Evolutionary conservation across 1,140 invertebrate genomes (phyloP).

Genomic region (Probaryconus sp.): DNA sequence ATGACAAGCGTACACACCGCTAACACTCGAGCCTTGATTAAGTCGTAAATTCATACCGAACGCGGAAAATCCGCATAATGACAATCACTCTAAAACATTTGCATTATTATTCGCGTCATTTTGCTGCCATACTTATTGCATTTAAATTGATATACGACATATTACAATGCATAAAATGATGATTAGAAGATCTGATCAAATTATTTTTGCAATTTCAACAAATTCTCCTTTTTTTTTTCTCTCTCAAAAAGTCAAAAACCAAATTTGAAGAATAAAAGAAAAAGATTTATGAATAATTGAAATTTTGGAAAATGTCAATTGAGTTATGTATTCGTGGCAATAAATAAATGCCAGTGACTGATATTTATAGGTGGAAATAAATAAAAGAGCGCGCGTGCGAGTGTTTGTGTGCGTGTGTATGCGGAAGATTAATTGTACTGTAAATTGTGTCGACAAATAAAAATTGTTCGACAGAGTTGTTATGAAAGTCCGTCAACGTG

Average conservation of each 20-base stretch:
- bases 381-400: no score
- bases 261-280: no score
- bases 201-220: no score
- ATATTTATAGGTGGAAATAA: constrained; percentile 34
- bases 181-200: no score
- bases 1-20: constrained; percentile 19
- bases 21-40: constrained; percentile 19
- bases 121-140: background rate
- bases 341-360: no score
- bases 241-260: no score
- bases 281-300: no score
- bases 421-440: constrained; percentile 30
- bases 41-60: constrained; percentile 28
- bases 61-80: constrained; percentile 1
- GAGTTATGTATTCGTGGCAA: no score
- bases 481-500: constrained; percentile 43
- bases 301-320: no score
- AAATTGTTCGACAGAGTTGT: constrained; percentile 19
- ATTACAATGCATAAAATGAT: no score
- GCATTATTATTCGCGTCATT: constrained; percentile 7
- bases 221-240: no score
- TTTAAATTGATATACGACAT: background rate
- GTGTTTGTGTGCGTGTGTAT: no score
- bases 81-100: constrained; percentile 13
- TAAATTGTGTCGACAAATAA: constrained; percentile 45